phyloP scores from a whole-genome alignment of 2,113 vertebrate species.

The Phalacrocorax carbo region DNA sequence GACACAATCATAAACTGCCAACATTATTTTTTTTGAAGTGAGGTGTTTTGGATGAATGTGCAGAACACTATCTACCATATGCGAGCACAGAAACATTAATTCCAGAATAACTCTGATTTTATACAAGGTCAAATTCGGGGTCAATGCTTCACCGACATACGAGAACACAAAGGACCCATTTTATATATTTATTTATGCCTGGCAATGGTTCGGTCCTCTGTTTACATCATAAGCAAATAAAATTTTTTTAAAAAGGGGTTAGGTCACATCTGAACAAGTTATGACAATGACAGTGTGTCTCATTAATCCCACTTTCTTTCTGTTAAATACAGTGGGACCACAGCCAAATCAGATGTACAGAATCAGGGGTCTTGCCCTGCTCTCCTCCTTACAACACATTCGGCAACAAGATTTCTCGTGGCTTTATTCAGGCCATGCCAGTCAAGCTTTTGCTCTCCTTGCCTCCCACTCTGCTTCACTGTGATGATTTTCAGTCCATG shows the following conservation, averaged over 20 bases:
- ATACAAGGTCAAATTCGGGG: neutral
- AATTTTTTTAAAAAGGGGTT: neutral
- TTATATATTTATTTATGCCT: neutral
- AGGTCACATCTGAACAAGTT: neutral
- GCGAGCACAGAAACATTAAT: neutral
- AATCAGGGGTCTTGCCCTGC: neutral
- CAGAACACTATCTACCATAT: neutral
- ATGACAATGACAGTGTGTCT: neutral
- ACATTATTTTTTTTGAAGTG: neutral
- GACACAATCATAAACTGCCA: neutral
- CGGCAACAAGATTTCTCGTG: neutral
- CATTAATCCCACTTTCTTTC: neutral
- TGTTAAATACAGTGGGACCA: neutral
- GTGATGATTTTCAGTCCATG: neutral
- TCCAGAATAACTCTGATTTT: neutral
- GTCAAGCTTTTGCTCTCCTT: neutral
- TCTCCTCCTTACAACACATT: neutral
- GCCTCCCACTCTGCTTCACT: neutral
- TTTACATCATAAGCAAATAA: neutral
- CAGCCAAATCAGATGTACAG: neutral
- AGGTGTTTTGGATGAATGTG: neutral
- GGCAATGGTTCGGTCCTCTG: neutral
- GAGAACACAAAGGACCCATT: neutral
- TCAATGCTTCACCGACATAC: neutral
- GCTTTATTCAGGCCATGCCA: neutral